These are phyloP conservation scores for Drosophila paramelanica DNA, from an alignment of 2,888 invertebrate genomes.

Conservation along the genomic window DNA sequence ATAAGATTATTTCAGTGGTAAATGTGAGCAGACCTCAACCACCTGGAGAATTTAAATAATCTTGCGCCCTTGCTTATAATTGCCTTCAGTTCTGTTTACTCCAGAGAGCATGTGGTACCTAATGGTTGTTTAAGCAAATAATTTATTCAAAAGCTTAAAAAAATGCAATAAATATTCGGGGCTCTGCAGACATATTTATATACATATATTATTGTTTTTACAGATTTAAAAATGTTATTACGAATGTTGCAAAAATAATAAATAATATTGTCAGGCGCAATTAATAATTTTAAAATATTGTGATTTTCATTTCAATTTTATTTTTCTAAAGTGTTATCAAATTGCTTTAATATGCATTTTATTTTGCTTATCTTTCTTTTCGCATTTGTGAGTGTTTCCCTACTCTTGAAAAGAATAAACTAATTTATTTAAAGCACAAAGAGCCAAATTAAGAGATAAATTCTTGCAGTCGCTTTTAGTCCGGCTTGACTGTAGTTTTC, in stretches of 20 bases:
- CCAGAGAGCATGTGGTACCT: neutral
- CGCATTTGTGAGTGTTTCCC: neutral
- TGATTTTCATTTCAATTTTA: neutral
- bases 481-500: conserved; percentile 20
- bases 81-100: neutral
- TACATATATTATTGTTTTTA: too few relatives aligned
- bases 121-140: neutral
- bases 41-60: neutral
- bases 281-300: neutral
- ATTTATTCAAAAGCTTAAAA: neutral
- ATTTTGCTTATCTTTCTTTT: neutral
- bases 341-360: neutral
- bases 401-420: neutral
- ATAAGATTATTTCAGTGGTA: conserved; percentile 18
- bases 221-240: neutral
- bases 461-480: neutral
- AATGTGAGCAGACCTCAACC: neutral
- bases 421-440: conserved; percentile 1
- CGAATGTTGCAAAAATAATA: neutral
- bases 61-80: neutral
- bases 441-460: neutral
- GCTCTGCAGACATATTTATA: too few relatives aligned
- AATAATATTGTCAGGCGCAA: neutral
- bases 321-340: neutral
- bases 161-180: too few relatives aligned